phyloP scores from a whole-genome alignment of 2,888 invertebrate species.

The Pyrocoelia pectoralis region DNA sequence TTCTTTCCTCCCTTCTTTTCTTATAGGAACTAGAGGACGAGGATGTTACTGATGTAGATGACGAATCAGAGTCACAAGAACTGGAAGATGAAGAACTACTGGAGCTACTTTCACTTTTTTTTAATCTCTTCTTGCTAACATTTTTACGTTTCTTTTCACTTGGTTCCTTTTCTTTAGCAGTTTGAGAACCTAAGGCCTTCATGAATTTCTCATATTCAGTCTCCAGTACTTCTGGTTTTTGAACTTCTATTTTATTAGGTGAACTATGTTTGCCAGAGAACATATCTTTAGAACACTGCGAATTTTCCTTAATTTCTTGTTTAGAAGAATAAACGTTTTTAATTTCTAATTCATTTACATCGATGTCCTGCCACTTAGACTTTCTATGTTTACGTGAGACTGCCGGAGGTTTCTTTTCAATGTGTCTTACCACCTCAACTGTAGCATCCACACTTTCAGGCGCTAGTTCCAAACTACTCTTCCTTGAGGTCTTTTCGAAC shows the following conservation, averaged over 20 bases:
- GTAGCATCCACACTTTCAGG: no score
- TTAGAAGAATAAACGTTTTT: no score
- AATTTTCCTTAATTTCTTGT: no score
- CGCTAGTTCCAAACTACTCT: background rate
- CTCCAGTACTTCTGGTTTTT: conserved; percentile 46
- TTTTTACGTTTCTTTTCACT: conserved; percentile 25
- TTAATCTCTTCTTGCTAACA: conserved; percentile 9
- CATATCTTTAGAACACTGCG: no score
- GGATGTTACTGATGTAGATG: conserved; percentile 35
- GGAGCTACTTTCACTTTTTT: conserved; percentile 26
- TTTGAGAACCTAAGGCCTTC: conserved; percentile 62
- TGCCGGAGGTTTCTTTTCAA: no score
- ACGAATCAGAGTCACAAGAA: conserved; percentile 41
- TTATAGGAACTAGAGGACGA: conserved; percentile 37
- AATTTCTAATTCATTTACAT: conserved; percentile 2
- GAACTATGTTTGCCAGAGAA: no score
- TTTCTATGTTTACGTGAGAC: background rate
- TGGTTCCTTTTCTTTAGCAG: conserved; percentile 9
- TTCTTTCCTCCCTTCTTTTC: conserved; percentile 15
- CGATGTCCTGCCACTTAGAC: background rate
- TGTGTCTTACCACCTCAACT: no score
- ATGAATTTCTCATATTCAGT: conserved; percentile 68
- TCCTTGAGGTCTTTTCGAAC: no score
- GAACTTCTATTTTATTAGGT: background rate
- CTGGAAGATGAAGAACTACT: conserved; percentile 34